Conservation (phyloP, 2,797 vertebrate genomes). For the Buphagus erythrorhynchus region DNA sequence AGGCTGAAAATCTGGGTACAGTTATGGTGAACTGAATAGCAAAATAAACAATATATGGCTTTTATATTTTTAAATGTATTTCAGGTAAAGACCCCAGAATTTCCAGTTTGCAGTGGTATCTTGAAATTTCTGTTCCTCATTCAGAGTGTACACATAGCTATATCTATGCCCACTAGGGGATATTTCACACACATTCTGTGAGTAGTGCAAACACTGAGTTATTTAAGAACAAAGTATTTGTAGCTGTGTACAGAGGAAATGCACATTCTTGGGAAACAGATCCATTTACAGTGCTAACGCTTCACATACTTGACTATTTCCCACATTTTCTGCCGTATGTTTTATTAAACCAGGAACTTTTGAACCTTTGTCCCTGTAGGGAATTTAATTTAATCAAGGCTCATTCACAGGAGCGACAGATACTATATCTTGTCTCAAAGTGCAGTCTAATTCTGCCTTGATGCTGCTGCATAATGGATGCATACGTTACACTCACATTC, state of each 20-base stretch:
- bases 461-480: conserved; percentile 64
- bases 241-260: background rate
- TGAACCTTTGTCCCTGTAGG: conserved; percentile 54
- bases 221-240: conserved; percentile 8
- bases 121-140: background rate
- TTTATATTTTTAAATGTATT: background rate
- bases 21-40: background rate
- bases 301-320: conserved; percentile 9
- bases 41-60: background rate
- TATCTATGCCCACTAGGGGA: background rate
- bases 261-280: background rate
- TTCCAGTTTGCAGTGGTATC: background rate
- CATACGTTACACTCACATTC: conserved; percentile 47
- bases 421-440: conserved; percentile 55
- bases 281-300: background rate
- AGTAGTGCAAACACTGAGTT: background rate
- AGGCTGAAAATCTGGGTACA: background rate
- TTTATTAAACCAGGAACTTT: conserved; percentile 65
- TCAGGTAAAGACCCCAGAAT: background rate
- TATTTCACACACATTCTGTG: background rate
- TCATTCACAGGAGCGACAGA: conserved; percentile 40
- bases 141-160: background rate
- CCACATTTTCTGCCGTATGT: conserved; percentile 28
- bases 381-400: conserved; percentile 67
- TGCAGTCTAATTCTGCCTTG: conserved; percentile 56